Conservation (phyloP, 2,113 vertebrate species). For the Asarcornis scutulata region DNA sequence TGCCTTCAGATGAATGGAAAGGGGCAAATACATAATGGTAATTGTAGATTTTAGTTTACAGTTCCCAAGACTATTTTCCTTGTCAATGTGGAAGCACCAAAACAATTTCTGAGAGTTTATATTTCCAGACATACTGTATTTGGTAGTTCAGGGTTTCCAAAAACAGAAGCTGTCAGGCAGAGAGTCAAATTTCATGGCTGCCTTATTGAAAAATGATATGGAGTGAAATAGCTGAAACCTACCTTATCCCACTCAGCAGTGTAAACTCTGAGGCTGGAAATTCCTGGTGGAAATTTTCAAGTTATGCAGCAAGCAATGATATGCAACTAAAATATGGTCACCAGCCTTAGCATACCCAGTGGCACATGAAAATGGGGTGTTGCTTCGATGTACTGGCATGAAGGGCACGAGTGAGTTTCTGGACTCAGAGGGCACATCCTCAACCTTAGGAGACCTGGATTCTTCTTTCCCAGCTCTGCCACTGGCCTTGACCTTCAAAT, state of each 20-base stretch:
- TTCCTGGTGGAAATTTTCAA: neutral
- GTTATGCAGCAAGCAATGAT: neutral
- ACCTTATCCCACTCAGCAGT: neutral
- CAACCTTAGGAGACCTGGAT: neutral
- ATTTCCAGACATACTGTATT: neutral
- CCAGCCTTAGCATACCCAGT: neutral
- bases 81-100: neutral
- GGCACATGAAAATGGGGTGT: neutral
- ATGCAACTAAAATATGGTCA: neutral
- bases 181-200: neutral
- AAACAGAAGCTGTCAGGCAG: neutral
- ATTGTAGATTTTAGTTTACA: neutral
- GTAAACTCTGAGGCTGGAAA: neutral
- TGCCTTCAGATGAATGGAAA: neutral
- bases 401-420: neutral
- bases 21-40: neutral
- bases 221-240: neutral
- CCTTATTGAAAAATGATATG: neutral
- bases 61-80: neutral
- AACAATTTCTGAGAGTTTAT: neutral
- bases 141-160: neutral
- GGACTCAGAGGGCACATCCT: neutral
- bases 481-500: neutral
- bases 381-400: neutral
- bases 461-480: neutral